Evolutionary conservation across 2,797 vertebrate genomes (phyloP).

Genomic region (Austrolebias charrua): DNA sequence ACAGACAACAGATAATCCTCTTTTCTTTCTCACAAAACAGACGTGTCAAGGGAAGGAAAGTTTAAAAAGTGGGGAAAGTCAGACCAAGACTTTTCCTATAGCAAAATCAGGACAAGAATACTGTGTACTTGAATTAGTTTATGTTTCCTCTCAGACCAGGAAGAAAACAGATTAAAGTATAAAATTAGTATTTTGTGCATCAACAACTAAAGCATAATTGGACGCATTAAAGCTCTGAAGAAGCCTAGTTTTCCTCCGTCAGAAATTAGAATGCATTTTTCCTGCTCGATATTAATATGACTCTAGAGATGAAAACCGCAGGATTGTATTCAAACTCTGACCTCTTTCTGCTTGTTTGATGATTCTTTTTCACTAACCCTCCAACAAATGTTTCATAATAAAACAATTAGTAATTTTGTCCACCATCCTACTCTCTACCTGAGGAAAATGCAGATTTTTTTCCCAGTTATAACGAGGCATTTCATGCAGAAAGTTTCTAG

Average conservation of each 20-base stretch:
- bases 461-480: too few species aligned
- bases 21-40: slow-evolving; percentile 68
- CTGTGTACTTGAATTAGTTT: too few species aligned
- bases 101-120: slow-evolving; percentile 5
- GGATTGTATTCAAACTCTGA: not conserved
- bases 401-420: too few species aligned
- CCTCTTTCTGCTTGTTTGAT: too few species aligned
- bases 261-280: not conserved
- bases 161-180: not conserved
- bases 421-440: too few species aligned
- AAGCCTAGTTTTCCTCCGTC: not conserved
- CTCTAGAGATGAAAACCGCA: not conserved
- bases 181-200: not conserved
- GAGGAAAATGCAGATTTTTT: too few species aligned
- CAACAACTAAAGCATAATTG: not conserved
- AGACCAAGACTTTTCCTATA: slow-evolving; percentile 31
- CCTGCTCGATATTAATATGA: slow-evolving; percentile 2
- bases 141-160: not conserved
- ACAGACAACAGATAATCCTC: slow-evolving; percentile 76
- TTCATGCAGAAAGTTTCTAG: too few species aligned
- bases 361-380: too few species aligned
- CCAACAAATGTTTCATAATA: too few species aligned
- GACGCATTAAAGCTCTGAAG: not conserved
- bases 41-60: slow-evolving; percentile 70
- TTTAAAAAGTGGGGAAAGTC: slow-evolving; percentile 37